These are phyloP conservation scores for Lophotriccus pileatus DNA, from an alignment of 2,797 vertebrate genomes.

Conservation along the genomic window DNA sequence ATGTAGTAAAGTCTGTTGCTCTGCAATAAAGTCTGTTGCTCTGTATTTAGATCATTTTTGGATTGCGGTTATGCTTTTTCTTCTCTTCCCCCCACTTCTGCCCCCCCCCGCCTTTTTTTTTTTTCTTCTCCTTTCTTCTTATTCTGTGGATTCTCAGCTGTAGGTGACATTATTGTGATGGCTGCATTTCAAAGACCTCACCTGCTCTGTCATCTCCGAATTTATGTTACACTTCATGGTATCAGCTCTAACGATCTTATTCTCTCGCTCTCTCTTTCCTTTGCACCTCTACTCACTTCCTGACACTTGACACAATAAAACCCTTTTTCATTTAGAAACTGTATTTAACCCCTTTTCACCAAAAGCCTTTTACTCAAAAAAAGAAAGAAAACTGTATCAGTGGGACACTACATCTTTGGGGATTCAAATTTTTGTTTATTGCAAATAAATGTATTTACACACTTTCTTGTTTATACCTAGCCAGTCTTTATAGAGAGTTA, in stretches of 20 bases:
- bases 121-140: background rate
- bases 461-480: background rate
- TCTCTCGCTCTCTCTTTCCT: constrained; percentile 69
- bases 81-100: background rate
- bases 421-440: constrained; percentile 35
- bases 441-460: constrained; percentile 1
- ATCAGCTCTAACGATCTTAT: constrained; percentile 72
- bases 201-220: constrained; percentile 73
- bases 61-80: background rate
- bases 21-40: background rate
- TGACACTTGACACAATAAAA: constrained; percentile 77
- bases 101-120: no score
- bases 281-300: constrained; percentile 78
- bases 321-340: constrained; percentile 77
- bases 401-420: constrained; percentile 9
- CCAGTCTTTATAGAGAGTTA: background rate
- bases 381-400: constrained; percentile 55
- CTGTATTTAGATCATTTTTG: constrained; percentile 10
- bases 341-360: constrained; percentile 70
- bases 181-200: constrained; percentile 59
- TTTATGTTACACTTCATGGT: constrained; percentile 68
- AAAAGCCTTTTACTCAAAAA: constrained; percentile 65
- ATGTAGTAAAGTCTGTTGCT: background rate
- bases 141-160: constrained; percentile 54
- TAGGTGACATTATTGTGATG: constrained; percentile 40